These are phyloP conservation scores for Drosophila novamexicana DNA, from an alignment of 1,140 invertebrate genomes.

Conservation along the genomic window DNA sequence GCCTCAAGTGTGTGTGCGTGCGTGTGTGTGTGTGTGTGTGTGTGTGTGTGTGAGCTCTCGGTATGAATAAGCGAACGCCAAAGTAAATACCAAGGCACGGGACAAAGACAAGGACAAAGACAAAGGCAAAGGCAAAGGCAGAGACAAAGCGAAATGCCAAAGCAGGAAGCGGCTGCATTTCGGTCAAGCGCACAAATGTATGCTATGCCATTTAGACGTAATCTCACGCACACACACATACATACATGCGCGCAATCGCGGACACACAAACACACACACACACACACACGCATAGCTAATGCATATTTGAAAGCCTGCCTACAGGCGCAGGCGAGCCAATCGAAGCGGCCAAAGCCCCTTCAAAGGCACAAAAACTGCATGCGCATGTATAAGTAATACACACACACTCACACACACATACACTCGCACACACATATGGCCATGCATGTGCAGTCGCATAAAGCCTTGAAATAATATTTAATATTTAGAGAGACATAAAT, in stretches of 20 bases:
- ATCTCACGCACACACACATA: slow-evolving; percentile 33
- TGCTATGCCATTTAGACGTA: slow-evolving; percentile 61
- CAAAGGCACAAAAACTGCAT: slow-evolving; percentile 41
- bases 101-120: slow-evolving; percentile 30
- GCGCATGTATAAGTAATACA: slow-evolving; percentile 8
- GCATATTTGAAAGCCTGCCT: slow-evolving; percentile 39
- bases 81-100: slow-evolving; percentile 38
- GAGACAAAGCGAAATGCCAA: slow-evolving; percentile 46
- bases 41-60: slow-evolving; percentile 18
- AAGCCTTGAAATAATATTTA: slow-evolving; percentile 85
- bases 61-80: slow-evolving; percentile 46
- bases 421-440: slow-evolving; percentile 40
- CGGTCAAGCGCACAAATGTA: slow-evolving; percentile 78
- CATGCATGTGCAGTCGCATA: slow-evolving; percentile 50
- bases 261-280: background rate
- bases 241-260: background rate
- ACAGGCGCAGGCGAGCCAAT: slow-evolving; percentile 42
- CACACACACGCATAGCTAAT: slow-evolving; percentile 24
- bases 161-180: slow-evolving; percentile 61
- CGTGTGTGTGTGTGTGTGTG: background rate
- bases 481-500: slow-evolving; percentile 85
- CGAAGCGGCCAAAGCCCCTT: slow-evolving; percentile 47
- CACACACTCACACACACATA: slow-evolving; percentile 24
- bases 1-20: background rate
- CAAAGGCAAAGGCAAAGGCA: slow-evolving; percentile 31